Conservation (phyloP, 1,140 invertebrate genomes). For the Ephestia elutella region DNA sequence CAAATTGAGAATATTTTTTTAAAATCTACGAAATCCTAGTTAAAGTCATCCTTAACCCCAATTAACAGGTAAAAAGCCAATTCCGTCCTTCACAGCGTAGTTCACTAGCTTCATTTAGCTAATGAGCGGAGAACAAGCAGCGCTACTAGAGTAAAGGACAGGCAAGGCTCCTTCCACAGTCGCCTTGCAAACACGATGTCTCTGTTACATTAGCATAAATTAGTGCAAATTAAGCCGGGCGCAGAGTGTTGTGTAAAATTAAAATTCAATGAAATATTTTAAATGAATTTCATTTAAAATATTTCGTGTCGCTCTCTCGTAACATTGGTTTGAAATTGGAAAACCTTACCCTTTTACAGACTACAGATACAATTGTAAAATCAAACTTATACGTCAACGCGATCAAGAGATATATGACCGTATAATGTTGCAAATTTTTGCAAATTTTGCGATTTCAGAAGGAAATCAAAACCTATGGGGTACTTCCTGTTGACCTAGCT, state of each 20-base stretch:
- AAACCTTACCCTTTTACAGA: no score
- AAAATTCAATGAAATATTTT: slow-evolving; percentile 6
- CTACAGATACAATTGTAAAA: no score
- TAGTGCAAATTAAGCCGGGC: slow-evolving; percentile 9
- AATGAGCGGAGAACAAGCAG: background rate
- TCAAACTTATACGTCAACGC: no score
- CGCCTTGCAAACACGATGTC: background rate
- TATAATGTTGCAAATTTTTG: no score
- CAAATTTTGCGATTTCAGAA: no score
- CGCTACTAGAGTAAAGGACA: background rate
- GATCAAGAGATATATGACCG: no score
- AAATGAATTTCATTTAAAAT: slow-evolving; percentile 11
- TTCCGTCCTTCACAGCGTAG: background rate
- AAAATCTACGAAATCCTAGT: no score
- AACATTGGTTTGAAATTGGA: background rate
- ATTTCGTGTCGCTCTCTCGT: background rate
- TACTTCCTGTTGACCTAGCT: no score
- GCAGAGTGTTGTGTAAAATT: slow-evolving; percentile 8
- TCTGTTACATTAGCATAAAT: slow-evolving; percentile 11
- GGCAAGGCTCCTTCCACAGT: background rate
- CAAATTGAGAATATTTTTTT: no score
- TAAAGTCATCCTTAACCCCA: no score
- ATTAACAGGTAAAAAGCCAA: background rate
- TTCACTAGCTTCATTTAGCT: background rate
- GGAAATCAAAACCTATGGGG: no score